Conservation (phyloP, 2,113 vertebrate species). For the Motacilla tschutschensis region DNA sequence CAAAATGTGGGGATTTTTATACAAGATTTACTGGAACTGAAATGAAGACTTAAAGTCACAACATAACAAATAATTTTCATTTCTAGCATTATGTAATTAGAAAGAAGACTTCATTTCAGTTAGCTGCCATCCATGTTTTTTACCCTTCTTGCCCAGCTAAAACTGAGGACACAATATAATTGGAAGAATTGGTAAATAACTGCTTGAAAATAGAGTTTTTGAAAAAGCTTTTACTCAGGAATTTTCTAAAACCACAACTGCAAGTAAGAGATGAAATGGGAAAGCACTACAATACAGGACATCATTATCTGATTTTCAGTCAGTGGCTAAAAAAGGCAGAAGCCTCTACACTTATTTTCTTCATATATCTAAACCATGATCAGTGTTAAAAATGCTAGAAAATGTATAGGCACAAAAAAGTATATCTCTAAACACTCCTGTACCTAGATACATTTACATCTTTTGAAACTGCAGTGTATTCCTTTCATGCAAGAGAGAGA, state of each 20-base stretch:
- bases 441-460: background rate
- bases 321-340: background rate
- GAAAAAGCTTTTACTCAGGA: background rate
- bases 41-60: constrained; percentile 4
- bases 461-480: background rate
- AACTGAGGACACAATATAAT: background rate
- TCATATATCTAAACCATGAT: background rate
- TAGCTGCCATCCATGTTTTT: background rate
- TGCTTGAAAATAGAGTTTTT: background rate
- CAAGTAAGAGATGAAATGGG: background rate
- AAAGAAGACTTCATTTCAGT: constrained; percentile 5
- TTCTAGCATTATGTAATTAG: constrained; percentile 14
- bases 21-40: constrained; percentile 10
- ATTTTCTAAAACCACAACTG: background rate
- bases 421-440: background rate
- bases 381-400: background rate
- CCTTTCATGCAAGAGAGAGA: background rate
- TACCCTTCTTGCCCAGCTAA: background rate
- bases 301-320: background rate
- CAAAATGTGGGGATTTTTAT: background rate
- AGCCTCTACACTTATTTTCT: background rate
- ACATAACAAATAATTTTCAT: background rate
- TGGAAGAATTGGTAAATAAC: background rate
- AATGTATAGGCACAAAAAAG: background rate
- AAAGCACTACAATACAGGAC: background rate